Evolutionary conservation across 2,113 vertebrate species (phyloP).

Genomic region (Microcebus lehilahytsara): DNA sequence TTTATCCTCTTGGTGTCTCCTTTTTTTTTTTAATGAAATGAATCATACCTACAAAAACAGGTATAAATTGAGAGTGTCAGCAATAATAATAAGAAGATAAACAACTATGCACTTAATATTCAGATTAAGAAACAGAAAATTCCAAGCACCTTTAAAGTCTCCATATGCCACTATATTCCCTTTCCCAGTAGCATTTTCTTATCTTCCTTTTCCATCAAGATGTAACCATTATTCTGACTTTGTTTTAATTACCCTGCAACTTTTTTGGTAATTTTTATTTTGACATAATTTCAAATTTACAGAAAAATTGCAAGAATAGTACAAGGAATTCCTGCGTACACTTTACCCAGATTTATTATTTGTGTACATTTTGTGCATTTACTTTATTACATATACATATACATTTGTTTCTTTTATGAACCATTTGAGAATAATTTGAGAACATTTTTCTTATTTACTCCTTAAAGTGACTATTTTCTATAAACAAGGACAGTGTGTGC

Average conservation of each 20-base stretch:
- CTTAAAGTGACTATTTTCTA: not conserved
- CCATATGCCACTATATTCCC: accelerated
- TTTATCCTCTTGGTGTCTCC: not conserved
- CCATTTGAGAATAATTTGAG: not conserved
- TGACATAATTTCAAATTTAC: not conserved
- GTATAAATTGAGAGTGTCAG: not conserved
- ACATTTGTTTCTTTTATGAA: not conserved
- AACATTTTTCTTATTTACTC: not conserved
- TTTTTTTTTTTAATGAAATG: not conserved
- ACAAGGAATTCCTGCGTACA: not conserved
- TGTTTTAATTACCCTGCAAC: not conserved
- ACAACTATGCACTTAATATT: not conserved
- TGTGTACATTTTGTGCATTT: not conserved
- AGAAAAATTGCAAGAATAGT: not conserved
- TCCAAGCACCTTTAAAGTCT: not conserved
- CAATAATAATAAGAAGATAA: not conserved
- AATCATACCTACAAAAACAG: not conserved
- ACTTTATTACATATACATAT: not conserved
- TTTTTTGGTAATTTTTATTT: not conserved
- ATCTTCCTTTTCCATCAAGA: not conserved
- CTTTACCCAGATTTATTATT: not conserved
- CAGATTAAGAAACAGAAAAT: not conserved
- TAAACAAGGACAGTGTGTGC: not conserved
- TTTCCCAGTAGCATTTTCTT: not conserved
- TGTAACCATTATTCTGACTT: not conserved